Base-by-base conservation (phyloP, 2,888 invertebrate species). In the Aelia acuminata region DNA sequence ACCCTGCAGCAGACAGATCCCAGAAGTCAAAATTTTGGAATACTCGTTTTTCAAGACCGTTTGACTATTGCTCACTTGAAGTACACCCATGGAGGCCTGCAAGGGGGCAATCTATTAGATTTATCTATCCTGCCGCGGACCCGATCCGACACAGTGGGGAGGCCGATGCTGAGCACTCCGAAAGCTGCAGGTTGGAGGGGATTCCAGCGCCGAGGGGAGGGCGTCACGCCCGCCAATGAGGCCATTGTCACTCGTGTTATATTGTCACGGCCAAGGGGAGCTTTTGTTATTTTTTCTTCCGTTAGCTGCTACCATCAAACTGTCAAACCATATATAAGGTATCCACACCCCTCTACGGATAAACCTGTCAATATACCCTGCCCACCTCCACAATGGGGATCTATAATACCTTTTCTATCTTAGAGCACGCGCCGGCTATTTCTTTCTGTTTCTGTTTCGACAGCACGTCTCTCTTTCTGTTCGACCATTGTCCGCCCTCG, bases 271-370 rank as follows among this genome's bases (percentile, higher is more conserved):
- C 85, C 50, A 80, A 43, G 80, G 80, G 80, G 43, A 80, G 80
- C 80, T 84, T 85, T 85, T 85, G 85, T 85, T 85, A 85, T 85
- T 85, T 85, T 85, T 85, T 53, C 85, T 26, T 53, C 85, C 85
- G 85, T 85, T 85, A 85, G 49, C 80, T 39, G 57, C 53, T 57
- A 57, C 85, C 85, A 85, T 85, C 85, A 85, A 85, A 85, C 85
- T 85, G 85, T 85, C 85, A 85, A 85, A 85, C 85, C 57, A 85
- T 85, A 85, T 85, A 85, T 43, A 43, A 43, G 43, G 43, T 80
- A 43, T 43, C n/a, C 85, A 50, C n/a, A 39, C 85, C 85, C 22
- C 57, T 13, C 85, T 39, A 20, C 5, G 85, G 85, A 85, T 85
- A 85, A 85, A 85, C 50, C 85, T 85, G 85, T 85, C 85, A 85